Conservation (phyloP, 2,113 vertebrate genomes). For the Gavialis gangeticus region DNA sequence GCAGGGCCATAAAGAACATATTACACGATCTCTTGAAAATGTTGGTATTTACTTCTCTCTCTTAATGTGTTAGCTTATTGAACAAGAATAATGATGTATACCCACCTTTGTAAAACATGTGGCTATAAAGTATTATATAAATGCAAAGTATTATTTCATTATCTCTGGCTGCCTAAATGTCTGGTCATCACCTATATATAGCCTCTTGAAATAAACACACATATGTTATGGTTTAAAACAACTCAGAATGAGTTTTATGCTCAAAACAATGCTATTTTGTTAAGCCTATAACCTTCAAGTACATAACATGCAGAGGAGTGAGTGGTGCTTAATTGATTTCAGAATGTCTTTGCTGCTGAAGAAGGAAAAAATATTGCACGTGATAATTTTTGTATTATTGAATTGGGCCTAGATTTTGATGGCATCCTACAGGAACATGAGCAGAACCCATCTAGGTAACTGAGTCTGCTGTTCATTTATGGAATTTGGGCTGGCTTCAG, state of each 20-base stretch:
- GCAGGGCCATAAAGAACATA: too few relatives aligned
- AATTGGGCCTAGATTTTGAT: background rate
- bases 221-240: fast-evolving
- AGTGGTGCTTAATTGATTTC: background rate
- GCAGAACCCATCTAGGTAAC: too few relatives aligned
- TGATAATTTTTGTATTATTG: background rate
- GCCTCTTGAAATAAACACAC: background rate
- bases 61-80: too few relatives aligned
- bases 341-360: background rate
- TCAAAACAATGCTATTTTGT: background rate
- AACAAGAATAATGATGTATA: too few relatives aligned
- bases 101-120: too few relatives aligned
- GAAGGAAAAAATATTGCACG: background rate
- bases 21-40: too few relatives aligned
- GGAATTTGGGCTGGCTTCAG: background rate
- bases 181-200: too few relatives aligned
- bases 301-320: background rate
- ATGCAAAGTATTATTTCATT: too few relatives aligned
- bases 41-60: too few relatives aligned
- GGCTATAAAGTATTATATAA: too few relatives aligned
- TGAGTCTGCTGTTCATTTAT: background rate
- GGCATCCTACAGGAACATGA: background rate
- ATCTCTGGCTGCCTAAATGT: too few relatives aligned
- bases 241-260: background rate
- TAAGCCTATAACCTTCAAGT: background rate